These are phyloP conservation scores for Laspeyria flexula DNA, from an alignment of 2,888 invertebrate species.

Conservation along the genomic window DNA sequence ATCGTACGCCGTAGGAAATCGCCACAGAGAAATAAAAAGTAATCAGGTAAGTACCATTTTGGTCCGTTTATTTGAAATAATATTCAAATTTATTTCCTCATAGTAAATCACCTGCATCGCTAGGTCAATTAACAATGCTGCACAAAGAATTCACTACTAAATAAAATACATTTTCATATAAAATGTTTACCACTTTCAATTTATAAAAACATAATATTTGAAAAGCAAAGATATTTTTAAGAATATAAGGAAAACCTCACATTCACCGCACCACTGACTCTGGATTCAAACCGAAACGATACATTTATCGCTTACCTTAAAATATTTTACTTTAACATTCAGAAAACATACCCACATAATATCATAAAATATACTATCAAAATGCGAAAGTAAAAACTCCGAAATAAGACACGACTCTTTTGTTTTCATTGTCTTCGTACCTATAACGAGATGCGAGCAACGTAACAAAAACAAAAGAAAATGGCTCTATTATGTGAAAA, in stretches of 20 bases:
- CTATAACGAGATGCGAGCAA: slow-evolving; percentile 77
- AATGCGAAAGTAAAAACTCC: slow-evolving; percentile 66
- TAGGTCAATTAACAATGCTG: no score
- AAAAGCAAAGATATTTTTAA: no score
- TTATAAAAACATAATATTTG: no score
- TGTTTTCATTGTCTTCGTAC: slow-evolving; percentile 83
- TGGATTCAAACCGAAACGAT: slow-evolving; percentile 12
- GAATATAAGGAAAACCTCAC: background rate
- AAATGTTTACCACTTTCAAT: no score
- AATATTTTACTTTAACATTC: slow-evolving; percentile 49
- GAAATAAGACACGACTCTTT: slow-evolving; percentile 80
- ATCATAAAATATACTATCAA: slow-evolving; percentile 61
- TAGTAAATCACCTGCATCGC: no score
- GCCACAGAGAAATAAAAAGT: no score
- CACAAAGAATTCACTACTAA: no score
- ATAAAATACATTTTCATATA: no score
- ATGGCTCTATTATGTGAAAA: slow-evolving; percentile 86
- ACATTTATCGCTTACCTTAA: slow-evolving; percentile 37
- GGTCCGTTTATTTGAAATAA: no score
- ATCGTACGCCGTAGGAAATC: no score
- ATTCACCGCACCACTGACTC: background rate
- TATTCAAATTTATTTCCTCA: no score
- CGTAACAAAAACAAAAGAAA: slow-evolving; percentile 85
- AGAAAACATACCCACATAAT: slow-evolving; percentile 51
- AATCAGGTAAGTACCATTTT: no score